phyloP scores from a whole-genome alignment of 2,888 invertebrate genomes.

The Pocota personata region DNA sequence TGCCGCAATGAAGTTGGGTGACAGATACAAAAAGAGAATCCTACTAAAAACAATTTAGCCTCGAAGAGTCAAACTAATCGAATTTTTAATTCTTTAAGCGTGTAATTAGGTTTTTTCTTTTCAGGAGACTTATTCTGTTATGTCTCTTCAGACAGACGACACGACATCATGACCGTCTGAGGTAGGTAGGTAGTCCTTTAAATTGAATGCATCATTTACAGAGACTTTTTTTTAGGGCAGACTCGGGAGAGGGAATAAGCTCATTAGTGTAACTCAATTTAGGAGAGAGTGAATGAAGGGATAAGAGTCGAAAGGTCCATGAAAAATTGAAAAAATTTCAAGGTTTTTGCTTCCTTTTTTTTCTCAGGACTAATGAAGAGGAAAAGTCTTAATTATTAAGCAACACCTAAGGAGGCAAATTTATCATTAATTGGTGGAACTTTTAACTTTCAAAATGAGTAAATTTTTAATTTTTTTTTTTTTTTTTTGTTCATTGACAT shows the following conservation, averaged over 20 bases:
- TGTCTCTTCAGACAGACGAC: not conserved
- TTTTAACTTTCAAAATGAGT: not conserved
- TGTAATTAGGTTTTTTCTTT: conserved; percentile 41
- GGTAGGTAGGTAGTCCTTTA: not conserved
- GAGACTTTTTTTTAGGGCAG: not conserved
- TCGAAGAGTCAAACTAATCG: conserved; percentile 20
- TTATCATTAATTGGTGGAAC: not conserved
- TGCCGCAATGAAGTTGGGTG: not conserved
- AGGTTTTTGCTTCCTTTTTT: not conserved
- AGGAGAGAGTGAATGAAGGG: not conserved
- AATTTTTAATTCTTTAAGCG: conserved; percentile 44
- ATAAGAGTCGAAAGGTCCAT: not conserved
- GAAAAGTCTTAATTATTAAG: conserved; percentile 22
- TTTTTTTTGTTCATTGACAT: not conserved
- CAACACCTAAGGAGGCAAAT: not conserved
- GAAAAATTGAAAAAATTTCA: not conserved
- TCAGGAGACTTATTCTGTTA: conserved; percentile 35
- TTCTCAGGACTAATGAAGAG: not conserved
- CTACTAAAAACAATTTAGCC: conserved; percentile 17
- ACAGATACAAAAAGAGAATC: not conserved
- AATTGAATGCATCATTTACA: not conserved
- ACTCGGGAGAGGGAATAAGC: not conserved
- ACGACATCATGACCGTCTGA: not conserved
- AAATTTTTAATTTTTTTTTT: not conserved
- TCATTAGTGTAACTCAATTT: not conserved